A percentile compares a stretch with the other conserved stretches of the same genome.
Conservation (phyloP, 2,888 invertebrate species). For the Psococerastis gibbosa region DNA sequence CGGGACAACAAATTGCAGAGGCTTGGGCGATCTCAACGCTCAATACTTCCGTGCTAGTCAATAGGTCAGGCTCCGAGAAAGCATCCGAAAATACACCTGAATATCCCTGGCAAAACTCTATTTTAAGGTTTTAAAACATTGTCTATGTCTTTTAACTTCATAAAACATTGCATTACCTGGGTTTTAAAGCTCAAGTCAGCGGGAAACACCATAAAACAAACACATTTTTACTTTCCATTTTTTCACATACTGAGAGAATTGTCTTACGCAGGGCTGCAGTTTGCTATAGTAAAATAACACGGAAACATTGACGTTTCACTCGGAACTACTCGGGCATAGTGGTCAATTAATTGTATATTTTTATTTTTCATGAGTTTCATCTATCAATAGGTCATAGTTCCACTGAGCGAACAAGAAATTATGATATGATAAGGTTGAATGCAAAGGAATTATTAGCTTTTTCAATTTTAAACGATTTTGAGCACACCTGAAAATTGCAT, state of each 20-base stretch:
- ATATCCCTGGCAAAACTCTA: background rate
- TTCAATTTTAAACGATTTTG: too few species aligned
- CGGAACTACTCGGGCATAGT: too few species aligned
- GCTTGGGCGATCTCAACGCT: conserved; percentile 27
- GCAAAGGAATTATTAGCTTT: too few species aligned
- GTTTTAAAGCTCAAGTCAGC: background rate
- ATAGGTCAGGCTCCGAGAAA: conserved; percentile 10
- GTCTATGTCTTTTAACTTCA: background rate
- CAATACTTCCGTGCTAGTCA: conserved; percentile 22
- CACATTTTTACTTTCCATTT: conserved; percentile 10
- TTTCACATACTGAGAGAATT: conserved; percentile 9
- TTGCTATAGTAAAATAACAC: too few species aligned
- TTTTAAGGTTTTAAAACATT: background rate
- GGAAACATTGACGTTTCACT: too few species aligned
- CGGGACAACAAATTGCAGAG: conserved; percentile 14
- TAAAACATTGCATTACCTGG: background rate
- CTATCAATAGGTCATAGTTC: too few species aligned
- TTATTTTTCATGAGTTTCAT: too few species aligned
- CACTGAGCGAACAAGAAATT: too few species aligned
- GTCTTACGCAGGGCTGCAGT: too few species aligned
- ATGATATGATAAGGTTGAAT: too few species aligned
- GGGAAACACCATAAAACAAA: conserved; percentile 5
- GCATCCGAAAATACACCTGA: conserved; percentile 7
- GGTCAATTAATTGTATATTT: too few species aligned
- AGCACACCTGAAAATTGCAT: too few species aligned